Conservation (phyloP, 2,797 vertebrate genomes). For the Amblyopsis hoosieri region DNA sequence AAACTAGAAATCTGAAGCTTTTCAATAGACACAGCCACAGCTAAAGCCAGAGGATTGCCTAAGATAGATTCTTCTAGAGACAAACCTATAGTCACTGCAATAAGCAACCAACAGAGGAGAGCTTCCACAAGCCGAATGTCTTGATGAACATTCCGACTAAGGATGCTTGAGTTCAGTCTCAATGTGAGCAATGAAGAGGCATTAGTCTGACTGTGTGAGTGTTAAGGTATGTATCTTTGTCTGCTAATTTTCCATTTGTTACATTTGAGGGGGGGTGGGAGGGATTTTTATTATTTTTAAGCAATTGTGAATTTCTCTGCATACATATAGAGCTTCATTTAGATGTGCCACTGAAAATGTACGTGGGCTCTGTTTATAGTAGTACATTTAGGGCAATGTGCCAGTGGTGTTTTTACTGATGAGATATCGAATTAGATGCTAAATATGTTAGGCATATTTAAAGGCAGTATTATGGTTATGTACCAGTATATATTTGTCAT, state of each 20-base stretch:
- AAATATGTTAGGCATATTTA: neutral
- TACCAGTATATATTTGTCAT: neutral
- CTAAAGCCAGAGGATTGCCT: conserved; percentile 78
- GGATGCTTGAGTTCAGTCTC: conserved; percentile 52
- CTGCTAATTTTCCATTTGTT: conserved; percentile 30
- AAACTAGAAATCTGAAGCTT: conserved; percentile 85
- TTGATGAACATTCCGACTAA: conserved; percentile 36
- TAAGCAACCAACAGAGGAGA: conserved; percentile 55
- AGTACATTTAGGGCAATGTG: neutral
- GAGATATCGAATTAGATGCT: neutral
- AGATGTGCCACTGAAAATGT: conserved; percentile 11
- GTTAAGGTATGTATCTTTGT: conserved; percentile 71
- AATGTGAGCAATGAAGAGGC: conserved; percentile 48
- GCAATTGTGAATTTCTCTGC: conserved; percentile 19
- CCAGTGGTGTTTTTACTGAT: neutral
- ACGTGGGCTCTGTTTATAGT: conserved; percentile 4
- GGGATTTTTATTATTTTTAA: conserved; percentile 17
- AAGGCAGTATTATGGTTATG: conserved; percentile 10
- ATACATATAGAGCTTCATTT: conserved; percentile 18
- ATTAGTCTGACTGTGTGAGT: conserved; percentile 51
- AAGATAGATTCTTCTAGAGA: conserved; percentile 81
- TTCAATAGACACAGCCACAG: conserved; percentile 76
- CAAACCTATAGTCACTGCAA: conserved; percentile 71
- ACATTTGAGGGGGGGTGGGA: neutral
- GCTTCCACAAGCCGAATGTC: conserved; percentile 41